Evolutionary conservation across 2,113 vertebrate genomes (phyloP).

Genomic region (Heptranchias perlo): DNA sequence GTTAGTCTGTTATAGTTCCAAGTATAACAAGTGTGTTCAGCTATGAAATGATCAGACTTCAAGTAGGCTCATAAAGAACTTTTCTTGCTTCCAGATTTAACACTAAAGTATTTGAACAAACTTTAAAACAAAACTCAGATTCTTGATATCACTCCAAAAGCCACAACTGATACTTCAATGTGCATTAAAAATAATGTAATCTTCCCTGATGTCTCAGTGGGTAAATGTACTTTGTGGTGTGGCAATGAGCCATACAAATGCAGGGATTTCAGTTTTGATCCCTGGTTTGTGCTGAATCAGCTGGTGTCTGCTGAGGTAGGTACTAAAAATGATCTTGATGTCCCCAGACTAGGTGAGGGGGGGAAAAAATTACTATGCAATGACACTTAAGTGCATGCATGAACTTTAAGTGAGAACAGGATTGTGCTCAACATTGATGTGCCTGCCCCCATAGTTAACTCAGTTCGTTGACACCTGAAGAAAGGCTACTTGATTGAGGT

Average conservation of each 20-base stretch:
- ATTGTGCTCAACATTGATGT: not conserved
- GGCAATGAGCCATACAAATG: not conserved
- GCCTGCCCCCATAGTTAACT: not conserved
- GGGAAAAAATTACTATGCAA: not conserved
- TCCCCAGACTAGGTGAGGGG: not conserved
- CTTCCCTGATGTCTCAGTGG: not conserved
- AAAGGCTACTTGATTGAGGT: not conserved
- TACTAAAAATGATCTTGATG: not conserved
- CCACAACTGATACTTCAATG: not conserved
- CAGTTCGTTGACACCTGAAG: not conserved
- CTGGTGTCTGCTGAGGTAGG: not conserved
- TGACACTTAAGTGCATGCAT: not conserved
- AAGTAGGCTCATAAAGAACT: not conserved
- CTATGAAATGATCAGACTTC: not conserved
- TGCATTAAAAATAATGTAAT: slow-evolving; percentile 22
- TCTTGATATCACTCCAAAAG: not conserved
- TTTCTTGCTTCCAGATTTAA: not conserved
- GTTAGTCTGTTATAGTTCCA: slow-evolving; percentile 1
- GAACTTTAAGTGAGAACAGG: not conserved
- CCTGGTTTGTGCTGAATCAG: slow-evolving; percentile 9
- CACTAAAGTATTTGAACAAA: not conserved
- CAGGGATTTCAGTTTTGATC: not conserved
- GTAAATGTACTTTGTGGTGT: slow-evolving; percentile 13
- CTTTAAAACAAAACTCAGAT: not conserved
- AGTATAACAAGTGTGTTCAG: not conserved